A percentile compares a stretch with the other conserved stretches of the same genome.
Evolutionary conservation across 2,113 vertebrate genomes (phyloP).

Genomic region (Etia nguti): DNA sequence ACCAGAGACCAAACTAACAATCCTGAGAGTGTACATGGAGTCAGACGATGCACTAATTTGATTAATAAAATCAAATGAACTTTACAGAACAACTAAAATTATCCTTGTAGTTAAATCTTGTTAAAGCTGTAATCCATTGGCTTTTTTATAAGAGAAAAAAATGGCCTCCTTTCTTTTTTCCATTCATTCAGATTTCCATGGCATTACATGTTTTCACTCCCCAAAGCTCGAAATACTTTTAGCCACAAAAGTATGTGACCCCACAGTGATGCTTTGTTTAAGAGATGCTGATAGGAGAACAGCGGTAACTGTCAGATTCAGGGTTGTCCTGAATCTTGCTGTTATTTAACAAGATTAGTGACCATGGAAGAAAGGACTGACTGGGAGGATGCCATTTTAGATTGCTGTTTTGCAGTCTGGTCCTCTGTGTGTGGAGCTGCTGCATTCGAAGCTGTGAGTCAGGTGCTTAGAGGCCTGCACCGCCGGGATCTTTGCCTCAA

Average conservation of each 20-base stretch:
- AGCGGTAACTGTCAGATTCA: background rate
- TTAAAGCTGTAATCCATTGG: background rate
- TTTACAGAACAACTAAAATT: background rate
- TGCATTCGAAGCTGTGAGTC: slow-evolving; percentile 6
- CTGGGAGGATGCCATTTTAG: slow-evolving; percentile 36
- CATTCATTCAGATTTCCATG: slow-evolving; percentile 1
- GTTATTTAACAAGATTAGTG: background rate
- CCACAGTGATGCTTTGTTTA: background rate
- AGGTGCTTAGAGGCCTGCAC: slow-evolving; percentile 20
- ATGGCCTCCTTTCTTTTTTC: slow-evolving; percentile 38
- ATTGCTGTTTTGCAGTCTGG: slow-evolving; percentile 9
- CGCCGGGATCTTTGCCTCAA: background rate
- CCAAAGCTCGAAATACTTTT: background rate
- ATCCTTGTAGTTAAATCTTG: background rate
- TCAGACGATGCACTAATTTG: background rate
- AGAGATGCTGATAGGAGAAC: background rate
- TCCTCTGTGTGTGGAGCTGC: slow-evolving; percentile 51
- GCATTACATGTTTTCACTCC: background rate
- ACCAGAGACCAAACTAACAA: slow-evolving; percentile 43
- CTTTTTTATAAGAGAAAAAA: slow-evolving; percentile 1
- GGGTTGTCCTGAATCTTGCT: background rate
- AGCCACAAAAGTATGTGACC: background rate
- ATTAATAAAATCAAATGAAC: background rate
- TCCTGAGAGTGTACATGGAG: background rate
- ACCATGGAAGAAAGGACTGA: slow-evolving; percentile 7